Evolutionary conservation across 2,888 invertebrate genomes (phyloP), one percentile per base, ranked within the genome.

Genomic region (Saturnia japonica): DNA sequence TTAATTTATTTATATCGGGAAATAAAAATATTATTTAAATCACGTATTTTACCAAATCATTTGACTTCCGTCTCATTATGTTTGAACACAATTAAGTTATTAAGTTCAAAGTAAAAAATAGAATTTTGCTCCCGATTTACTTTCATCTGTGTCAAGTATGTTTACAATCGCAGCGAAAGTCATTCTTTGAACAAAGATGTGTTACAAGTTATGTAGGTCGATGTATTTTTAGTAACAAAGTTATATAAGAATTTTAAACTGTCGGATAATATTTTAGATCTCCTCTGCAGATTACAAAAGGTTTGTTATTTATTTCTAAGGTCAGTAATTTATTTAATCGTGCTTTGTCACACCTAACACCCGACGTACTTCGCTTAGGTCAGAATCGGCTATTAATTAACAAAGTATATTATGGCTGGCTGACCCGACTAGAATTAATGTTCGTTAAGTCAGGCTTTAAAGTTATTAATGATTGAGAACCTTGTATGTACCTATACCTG

Each of bases 381-480:
- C n/a, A 64, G 40, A 64, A 40, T 40, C 40, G 19, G n/a, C 64
- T 64, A 64, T 40, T 60, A 64, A 64, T 64, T 64, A 64, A 64
- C 40, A n/a, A 64, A 70, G 51, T 70, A 40, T 64, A 64, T 64
- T 40, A 64, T 22, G 19, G 9, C 57, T 14, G 25, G 57, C 14
- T 60, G 57, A 14, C 22, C 22, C 54, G 22, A n/a, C n/a, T 51
- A n/a, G 8, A 51, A 51, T 51, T 51, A 51, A 51, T 51, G n/a
- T 51, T 51, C 51, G 19, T 54, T 1, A 11, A 54, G 7, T 51
- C 51, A 22, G 22, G n/a, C n/a, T n/a, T 54, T 34, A 34, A 62
- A 34, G 64, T 72, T 78, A 81, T 78, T 81, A 82, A 82, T 78
- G 78, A 78, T 78, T 77, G 73, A 75, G 78, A 75, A 77, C 79